A percentile compares a stretch with the other conserved stretches of the same genome.
phyloP scores from a whole-genome alignment of 2,888 invertebrate genomes.

The Cordilura impudica region DNA sequence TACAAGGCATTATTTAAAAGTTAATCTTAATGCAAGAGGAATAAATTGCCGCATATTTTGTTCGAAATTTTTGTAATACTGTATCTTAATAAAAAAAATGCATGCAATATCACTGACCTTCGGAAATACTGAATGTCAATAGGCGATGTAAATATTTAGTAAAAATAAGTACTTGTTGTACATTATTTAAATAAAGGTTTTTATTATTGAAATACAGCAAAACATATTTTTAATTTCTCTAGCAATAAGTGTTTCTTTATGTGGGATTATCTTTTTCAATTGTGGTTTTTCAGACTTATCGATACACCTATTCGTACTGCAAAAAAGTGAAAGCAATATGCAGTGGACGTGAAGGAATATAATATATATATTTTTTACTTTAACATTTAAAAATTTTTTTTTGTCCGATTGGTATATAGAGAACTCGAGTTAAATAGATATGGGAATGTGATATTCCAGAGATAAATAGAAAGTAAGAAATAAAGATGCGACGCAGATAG shows the following conservation, averaged over 20 bases:
- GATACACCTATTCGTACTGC: too few relatives aligned
- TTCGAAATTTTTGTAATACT: neutral
- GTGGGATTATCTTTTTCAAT: constrained; percentile 42
- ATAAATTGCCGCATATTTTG: constrained; percentile 1
- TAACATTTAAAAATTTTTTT: neutral
- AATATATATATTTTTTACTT: neutral
- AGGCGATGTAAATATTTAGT: neutral
- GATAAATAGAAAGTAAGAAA: too few relatives aligned
- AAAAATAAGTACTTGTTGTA: neutral
- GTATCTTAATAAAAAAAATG: neutral
- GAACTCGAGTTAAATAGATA: too few relatives aligned
- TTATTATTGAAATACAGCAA: too few relatives aligned
- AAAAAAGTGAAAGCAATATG: neutral
- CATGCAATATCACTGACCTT: constrained; percentile 53
- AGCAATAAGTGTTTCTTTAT: neutral
- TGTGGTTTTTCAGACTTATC: constrained; percentile 17
- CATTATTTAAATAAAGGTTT: neutral
- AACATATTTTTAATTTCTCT: neutral
- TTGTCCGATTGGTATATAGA: too few relatives aligned
- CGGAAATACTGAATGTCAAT: neutral
- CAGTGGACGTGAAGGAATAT: too few relatives aligned
- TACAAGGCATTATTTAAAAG: neutral
- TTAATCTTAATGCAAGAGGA: constrained; percentile 1
- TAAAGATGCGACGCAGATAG: too few relatives aligned
- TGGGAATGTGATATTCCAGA: too few relatives aligned